Percentiles rank a stretch among this genome's conserved stretches.
These are phyloP conservation scores for Pseudomyrmex cubaensis DNA, from an alignment of 1,140 invertebrate genomes.

Conservation along the genomic window DNA sequence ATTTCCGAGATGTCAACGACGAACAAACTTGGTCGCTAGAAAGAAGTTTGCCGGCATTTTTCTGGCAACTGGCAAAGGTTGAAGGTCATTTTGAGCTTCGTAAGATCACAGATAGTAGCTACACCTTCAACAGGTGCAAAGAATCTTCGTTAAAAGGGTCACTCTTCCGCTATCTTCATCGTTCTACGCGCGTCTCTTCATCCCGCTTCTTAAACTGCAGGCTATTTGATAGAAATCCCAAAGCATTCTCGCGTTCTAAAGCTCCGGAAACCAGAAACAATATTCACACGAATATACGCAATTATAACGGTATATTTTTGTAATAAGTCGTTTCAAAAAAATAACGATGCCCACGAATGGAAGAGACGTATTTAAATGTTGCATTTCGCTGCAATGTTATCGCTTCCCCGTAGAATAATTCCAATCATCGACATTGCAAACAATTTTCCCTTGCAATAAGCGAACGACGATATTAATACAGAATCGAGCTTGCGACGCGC, in stretches of 20 bases:
- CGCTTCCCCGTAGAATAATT: conserved; percentile 6
- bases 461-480: neutral
- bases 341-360: conserved; percentile 38
- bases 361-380: neutral
- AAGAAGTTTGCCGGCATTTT: conserved; percentile 64
- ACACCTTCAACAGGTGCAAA: conserved; percentile 76
- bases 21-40: conserved; percentile 68
- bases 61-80: conserved; percentile 59
- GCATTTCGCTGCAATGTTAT: neutral
- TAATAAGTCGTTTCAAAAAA: conserved; percentile 59
- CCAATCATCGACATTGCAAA: conserved; percentile 18
- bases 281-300: neutral
- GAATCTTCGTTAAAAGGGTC: conserved; percentile 71
- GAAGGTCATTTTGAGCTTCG: conserved; percentile 66
- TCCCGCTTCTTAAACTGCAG: conserved; percentile 71
- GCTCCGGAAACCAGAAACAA: conserved; percentile 16
- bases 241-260: conserved; percentile 23
- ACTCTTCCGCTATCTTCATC: conserved; percentile 55
- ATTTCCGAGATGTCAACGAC: conserved; percentile 76
- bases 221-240: conserved; percentile 67
- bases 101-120: conserved; percentile 59
- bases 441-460: neutral
- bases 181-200: conserved; percentile 52
- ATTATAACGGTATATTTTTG: conserved; percentile 26
- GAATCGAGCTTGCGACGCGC: neutral